phyloP scores from a whole-genome alignment of 53 echinoderm and acorn worm genomes.

The Mesocentrotus franciscanus region DNA sequence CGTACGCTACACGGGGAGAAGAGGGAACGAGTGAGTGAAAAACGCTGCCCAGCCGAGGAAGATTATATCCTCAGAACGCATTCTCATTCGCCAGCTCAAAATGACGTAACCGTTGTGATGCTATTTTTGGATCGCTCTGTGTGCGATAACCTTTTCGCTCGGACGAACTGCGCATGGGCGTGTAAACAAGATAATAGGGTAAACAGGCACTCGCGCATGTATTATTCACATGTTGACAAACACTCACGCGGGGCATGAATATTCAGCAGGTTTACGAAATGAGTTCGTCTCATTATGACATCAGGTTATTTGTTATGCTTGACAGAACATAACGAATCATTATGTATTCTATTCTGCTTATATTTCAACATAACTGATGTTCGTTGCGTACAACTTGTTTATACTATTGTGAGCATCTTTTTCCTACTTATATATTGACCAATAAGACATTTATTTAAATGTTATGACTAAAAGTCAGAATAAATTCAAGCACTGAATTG shows the following conservation, averaged over 20 bases:
- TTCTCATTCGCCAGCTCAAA: conserved; percentile 56
- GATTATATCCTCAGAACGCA: conserved; percentile 41
- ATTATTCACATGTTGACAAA: conserved; percentile 56
- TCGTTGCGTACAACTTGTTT: background rate
- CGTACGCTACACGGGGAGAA: conserved; percentile 24
- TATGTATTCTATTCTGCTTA: background rate
- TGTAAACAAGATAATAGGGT: conserved; percentile 16
- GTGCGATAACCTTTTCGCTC: conserved; percentile 36
- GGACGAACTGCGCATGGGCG: conserved; percentile 50
- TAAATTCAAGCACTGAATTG: background rate
- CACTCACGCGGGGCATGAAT: conserved; percentile 33
- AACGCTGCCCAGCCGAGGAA: conserved; percentile 33
- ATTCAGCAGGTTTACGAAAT: conserved; percentile 28
- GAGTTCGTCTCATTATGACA: conserved; percentile 22
- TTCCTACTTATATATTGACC: background rate
- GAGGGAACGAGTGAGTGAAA: conserved; percentile 50
- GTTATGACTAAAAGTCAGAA: background rate
- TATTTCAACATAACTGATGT: conserved; percentile 4
- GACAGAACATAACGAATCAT: background rate
- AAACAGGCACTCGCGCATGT: conserved; percentile 21
- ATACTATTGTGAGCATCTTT: background rate
- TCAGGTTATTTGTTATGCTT: background rate
- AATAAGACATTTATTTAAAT: background rate
- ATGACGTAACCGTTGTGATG: conserved; percentile 52
- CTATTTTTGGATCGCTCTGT: conserved; percentile 56